These are phyloP conservation scores for Clistopyga incitator DNA, from an alignment of 2,888 invertebrate species.

Conservation along the genomic window DNA sequence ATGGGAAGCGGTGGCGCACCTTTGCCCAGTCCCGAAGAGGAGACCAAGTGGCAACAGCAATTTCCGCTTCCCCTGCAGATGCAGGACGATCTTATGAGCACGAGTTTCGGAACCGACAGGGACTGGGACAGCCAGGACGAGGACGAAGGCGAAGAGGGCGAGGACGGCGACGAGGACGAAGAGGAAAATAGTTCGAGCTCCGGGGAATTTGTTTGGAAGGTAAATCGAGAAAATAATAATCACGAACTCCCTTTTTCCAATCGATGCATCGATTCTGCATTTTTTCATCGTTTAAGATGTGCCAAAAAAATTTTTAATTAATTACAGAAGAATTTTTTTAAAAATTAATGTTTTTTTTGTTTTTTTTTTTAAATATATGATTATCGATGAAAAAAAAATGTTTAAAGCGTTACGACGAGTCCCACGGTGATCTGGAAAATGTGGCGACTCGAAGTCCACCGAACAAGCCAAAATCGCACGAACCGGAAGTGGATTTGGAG, in stretches of 20 bases:
- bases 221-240: neutral
- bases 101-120: conserved; percentile 85
- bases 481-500: conserved; percentile 67
- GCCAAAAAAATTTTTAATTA: no score
- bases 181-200: conserved; percentile 90
- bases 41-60: conserved; percentile 80
- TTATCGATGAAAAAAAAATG: neutral
- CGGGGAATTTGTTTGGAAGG: conserved; percentile 92
- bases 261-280: no score
- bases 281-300: no score
- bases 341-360: no score
- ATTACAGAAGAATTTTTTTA: no score
- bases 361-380: neutral
- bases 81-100: conserved; percentile 83
- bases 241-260: no score
- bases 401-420: conserved; percentile 77
- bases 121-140: conserved; percentile 89
- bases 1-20: conserved; percentile 77
- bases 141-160: conserved; percentile 84
- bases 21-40: conserved; percentile 82
- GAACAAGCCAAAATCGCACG: conserved; percentile 62
- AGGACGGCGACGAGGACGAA: conserved; percentile 84
- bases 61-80: conserved; percentile 77
- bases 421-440: conserved; percentile 70
- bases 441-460: conserved; percentile 57